A percentile compares a stretch with the other conserved stretches of the same genome.
phyloP scores from a whole-genome alignment of 2,113 vertebrate species.

The Paradoxurus hermaphroditus region DNA sequence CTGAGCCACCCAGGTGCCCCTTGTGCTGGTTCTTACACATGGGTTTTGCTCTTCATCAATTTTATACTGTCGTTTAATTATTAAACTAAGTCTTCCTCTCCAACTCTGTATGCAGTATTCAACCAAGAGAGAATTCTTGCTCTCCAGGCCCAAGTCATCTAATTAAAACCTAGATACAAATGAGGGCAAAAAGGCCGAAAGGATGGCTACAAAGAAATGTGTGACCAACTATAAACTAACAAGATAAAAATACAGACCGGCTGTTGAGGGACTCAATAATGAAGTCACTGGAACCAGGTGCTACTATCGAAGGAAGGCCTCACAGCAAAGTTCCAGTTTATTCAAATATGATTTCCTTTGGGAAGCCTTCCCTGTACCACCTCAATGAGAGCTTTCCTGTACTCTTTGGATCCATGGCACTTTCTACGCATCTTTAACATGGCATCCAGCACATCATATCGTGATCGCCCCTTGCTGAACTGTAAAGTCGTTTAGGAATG shows the following conservation, averaged over 20 bases:
- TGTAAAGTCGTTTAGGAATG: not conserved
- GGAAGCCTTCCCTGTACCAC: not conserved
- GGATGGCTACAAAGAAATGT: not conserved
- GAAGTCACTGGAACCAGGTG: not conserved
- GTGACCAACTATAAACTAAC: not conserved
- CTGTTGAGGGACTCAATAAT: not conserved
- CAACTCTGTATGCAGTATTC: not conserved
- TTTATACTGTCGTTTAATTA: not conserved
- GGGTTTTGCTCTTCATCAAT: not conserved
- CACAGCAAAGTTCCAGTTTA: not conserved
- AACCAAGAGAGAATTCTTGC: not conserved
- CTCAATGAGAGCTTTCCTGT: not conserved
- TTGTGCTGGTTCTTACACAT: not conserved
- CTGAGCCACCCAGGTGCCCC: too few relatives aligned
- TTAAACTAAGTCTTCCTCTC: not conserved
- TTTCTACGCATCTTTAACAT: not conserved
- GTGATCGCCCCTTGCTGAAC: not conserved
- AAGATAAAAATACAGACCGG: not conserved
- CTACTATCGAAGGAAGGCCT: not conserved
- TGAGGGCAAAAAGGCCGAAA: not conserved
- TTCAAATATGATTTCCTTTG: not conserved
- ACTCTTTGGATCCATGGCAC: not conserved
- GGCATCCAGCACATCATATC: not conserved
- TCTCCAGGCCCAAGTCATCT: not conserved
- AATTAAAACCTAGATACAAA: slow-evolving; percentile 45